Base-by-base conservation (phyloP, 2,888 invertebrate genomes). In the Platynereis dumerilii region DNA sequence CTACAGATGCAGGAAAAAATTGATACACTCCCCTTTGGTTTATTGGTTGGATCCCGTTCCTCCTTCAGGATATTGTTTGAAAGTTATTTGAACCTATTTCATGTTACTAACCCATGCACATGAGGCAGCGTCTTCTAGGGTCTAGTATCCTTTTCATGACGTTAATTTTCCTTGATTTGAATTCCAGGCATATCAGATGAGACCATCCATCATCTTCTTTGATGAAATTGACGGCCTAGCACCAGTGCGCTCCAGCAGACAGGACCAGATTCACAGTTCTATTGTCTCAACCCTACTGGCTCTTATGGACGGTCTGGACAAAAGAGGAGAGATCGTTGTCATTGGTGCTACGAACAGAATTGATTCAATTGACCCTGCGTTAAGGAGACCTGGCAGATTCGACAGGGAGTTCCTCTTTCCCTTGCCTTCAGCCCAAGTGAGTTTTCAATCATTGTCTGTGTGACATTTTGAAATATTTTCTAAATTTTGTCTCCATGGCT, bases 141-240 rank as follows among this genome's bases (percentile, higher is more conserved):
- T n/a, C n/a, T n/a, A n/a, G n/a, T n/a, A n/a, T n/a, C n/a, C n/a
- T n/a, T n/a, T n/a, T n/a, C n/a, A n/a, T n/a, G n/a, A n/a, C n/a
- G n/a, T n/a, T n/a, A n/a, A n/a, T n/a, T n/a, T n/a, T n/a, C 42
- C 17, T 10, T 42, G 42, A 42, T 42, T 42, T 12, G 17, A 10
- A 42, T 42, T 80, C 0, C 75, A 91, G 90, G 93, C 93, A 0
- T 91, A 91, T 75, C 91, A 91, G 83, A 91, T 91, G 89, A 90
- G 92, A 76, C 94, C 94, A 24, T 91, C 93, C 0, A 93, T 94
- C 78, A 92, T 94, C 83, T 94, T 94, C 86, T 94, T 94, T 85
- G 94, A 94, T 84, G 94, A 94, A 85, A 90, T 94, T 70, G 94
- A 96, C 83, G 95, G 95, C 53, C 85, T 96, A 58, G 94, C 94